Base-by-base conservation (phyloP, 2,888 invertebrate species). In the Odontothrips loti region DNA sequence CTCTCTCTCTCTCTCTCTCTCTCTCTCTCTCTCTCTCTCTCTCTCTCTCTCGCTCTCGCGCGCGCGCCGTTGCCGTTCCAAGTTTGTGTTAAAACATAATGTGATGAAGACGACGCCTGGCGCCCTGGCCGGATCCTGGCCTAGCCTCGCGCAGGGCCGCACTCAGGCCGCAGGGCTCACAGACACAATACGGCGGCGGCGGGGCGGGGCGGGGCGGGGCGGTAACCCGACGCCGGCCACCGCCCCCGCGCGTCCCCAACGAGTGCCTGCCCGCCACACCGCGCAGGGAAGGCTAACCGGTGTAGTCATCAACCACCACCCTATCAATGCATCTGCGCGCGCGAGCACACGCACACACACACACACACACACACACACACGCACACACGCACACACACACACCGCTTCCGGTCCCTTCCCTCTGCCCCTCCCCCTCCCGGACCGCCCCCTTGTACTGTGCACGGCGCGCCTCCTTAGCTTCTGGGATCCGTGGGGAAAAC, bases 41-140 rank as follows among this genome's bases (percentile, higher is more conserved):
- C 68, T 23, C 23, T 68, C 68, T 68, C 68, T 68, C 23, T 68
- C 68, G n/a, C 23, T 4, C 68, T 23, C 68, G 6, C 23, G 6
- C 20, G 17, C 20, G 9, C 1, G 1, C 63, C 63, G 9, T 10
- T 17, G 9, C 68, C 68, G 27, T 27, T 23, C 27, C 27, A 75
- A 27, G 27, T 27, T 75, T 75, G 27, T 75, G 68, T 27, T 75
- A 75, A 75, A 75, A 75, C 68, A 75, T 75, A 75, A 75, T 75
- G 68, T 75, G 68, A 75, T 75, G 68, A 75, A 27, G 68, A 58
- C 10, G 68, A 58, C 10, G 68, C 68, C 68, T n/a, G 23, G 68
- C 68, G 23, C 68, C 34, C 34, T 43, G 12, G 68, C 23, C 27
- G 23, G n/a, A 23, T 4, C 23, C 11, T n/a, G 23, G 63, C 63